These are phyloP conservation scores for Staurois parvus DNA, from an alignment of 2,797 vertebrate species.

Conservation along the genomic window DNA sequence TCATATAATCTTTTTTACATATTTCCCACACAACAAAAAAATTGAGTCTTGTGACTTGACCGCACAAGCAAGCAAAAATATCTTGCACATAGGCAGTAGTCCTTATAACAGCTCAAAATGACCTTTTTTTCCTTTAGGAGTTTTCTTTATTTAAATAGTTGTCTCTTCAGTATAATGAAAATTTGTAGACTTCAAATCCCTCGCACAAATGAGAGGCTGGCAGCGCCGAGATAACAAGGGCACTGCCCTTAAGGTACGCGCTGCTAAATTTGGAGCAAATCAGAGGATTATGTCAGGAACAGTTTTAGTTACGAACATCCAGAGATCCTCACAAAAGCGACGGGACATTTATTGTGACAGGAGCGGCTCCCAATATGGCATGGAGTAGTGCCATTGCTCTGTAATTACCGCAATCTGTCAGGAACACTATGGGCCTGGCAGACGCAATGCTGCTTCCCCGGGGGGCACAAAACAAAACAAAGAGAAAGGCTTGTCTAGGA, in stretches of 20 bases:
- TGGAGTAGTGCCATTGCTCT: conserved; percentile 12
- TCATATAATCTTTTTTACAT: too few relatives aligned
- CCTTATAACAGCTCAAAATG: too few relatives aligned
- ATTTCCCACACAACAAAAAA: too few relatives aligned
- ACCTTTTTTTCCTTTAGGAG: not conserved
- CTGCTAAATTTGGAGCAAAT: conserved; percentile 38
- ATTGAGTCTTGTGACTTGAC: too few relatives aligned
- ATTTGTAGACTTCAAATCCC: not conserved
- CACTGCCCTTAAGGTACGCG: not conserved
- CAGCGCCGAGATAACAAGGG: not conserved
- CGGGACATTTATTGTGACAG: conserved; percentile 43
- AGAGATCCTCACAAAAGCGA: not conserved
- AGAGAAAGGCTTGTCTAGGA: not conserved
- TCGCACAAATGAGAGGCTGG: not conserved
- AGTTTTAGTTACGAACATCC: conserved; percentile 4
- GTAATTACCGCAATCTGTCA: conserved; percentile 43
- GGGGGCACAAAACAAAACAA: conserved; percentile 12
- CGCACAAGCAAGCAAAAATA: too few relatives aligned
- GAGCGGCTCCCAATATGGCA: conserved; percentile 23
- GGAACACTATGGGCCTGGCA: conserved; percentile 13
- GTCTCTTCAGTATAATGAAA: not conserved
- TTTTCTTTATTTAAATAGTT: not conserved
- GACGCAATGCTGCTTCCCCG: conserved; percentile 1
- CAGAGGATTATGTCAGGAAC: conserved; percentile 15
- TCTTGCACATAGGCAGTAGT: too few relatives aligned